These are phyloP conservation scores for Nansenia antarctica DNA, from an alignment of 2,113 vertebrate species.

Conservation along the genomic window DNA sequence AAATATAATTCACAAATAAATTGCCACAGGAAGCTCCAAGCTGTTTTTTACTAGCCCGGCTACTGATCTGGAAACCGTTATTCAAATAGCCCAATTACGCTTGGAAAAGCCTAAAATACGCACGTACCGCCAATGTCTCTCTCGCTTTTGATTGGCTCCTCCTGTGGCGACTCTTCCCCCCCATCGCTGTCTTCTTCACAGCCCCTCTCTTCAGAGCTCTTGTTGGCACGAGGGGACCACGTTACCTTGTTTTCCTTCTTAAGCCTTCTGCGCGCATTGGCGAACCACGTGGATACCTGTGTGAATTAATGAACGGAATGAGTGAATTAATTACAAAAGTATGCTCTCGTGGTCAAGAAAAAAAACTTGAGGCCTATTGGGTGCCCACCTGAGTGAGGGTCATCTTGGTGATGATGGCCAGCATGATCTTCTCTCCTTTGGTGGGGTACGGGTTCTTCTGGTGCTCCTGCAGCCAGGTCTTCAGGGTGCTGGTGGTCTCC, in stretches of 20 bases:
- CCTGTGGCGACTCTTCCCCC: conserved; percentile 51
- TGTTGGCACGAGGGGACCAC: conserved; percentile 88
- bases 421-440: conserved; percentile 89
- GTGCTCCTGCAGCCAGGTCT: conserved; percentile 91
- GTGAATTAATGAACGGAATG: background rate
- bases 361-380: too few relatives aligned
- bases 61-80: too few relatives aligned
- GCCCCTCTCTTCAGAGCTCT: conserved; percentile 86
- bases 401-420: conserved; percentile 91
- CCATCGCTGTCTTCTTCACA: conserved; percentile 84
- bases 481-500: conserved; percentile 93
- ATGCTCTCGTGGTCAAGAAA: background rate
- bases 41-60: too few relatives aligned
- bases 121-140: conserved; percentile 79
- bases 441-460: conserved; percentile 88
- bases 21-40: too few relatives aligned
- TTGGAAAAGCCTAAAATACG: background rate
- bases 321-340: background rate
- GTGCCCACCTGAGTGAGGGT: conserved; percentile 84
- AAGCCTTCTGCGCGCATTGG: conserved; percentile 88
- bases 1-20: background rate
- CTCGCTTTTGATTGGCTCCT: conserved; percentile 74
- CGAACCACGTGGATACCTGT: conserved; percentile 83
- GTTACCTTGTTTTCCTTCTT: conserved; percentile 94
- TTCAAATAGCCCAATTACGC: too few relatives aligned